Percentiles rank a stretch among this genome's conserved stretches.
These are phyloP conservation scores for Oegoconia quadripuncta DNA, from an alignment of 2,888 invertebrate genomes.

Conservation along the genomic window DNA sequence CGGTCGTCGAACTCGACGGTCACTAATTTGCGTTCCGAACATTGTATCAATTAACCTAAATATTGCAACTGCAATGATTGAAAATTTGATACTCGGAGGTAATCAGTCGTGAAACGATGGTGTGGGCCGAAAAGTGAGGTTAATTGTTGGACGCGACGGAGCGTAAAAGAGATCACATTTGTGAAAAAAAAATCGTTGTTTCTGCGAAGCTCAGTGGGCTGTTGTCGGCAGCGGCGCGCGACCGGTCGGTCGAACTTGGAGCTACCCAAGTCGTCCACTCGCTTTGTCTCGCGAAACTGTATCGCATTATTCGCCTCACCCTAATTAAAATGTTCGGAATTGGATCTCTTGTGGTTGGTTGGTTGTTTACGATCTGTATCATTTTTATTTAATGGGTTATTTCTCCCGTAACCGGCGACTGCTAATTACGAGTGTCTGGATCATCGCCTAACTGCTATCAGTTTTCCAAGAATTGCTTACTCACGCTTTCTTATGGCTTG, in stretches of 20 bases:
- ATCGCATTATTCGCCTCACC: conserved; percentile 42
- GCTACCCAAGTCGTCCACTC: conserved; percentile 19
- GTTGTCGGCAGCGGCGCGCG: conserved; percentile 14
- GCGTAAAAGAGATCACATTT: conserved; percentile 41
- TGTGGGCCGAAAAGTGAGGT: conserved; percentile 29
- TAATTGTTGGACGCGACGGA: conserved; percentile 41
- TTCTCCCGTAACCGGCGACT: conserved; percentile 38
- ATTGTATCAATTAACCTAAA: conserved; percentile 38
- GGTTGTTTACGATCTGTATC: conserved; percentile 64
- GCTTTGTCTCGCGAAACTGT: conserved; percentile 45
- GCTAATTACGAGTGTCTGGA: conserved; percentile 16
- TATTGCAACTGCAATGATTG: conserved; percentile 12
- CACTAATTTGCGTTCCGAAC: conserved; percentile 29
- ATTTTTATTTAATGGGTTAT: conserved; percentile 71
- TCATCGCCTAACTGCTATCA: conserved; percentile 9
- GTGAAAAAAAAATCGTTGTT: conserved; percentile 37
- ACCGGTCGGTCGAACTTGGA: conserved; percentile 26
- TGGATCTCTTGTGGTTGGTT: conserved; percentile 50
- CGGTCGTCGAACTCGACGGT: conserved; percentile 40
- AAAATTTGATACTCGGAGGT: conserved; percentile 20
- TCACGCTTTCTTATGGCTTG: conserved; percentile 3
- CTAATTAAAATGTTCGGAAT: conserved; percentile 73
- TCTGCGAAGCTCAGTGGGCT: conserved; percentile 39
- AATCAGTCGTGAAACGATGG: conserved; percentile 36
- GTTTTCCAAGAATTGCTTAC: not conserved